These are phyloP conservation scores for Pocillopora grandis DNA, from an alignment of 92 coral and sea anemone genomes.

Conservation along the genomic window DNA sequence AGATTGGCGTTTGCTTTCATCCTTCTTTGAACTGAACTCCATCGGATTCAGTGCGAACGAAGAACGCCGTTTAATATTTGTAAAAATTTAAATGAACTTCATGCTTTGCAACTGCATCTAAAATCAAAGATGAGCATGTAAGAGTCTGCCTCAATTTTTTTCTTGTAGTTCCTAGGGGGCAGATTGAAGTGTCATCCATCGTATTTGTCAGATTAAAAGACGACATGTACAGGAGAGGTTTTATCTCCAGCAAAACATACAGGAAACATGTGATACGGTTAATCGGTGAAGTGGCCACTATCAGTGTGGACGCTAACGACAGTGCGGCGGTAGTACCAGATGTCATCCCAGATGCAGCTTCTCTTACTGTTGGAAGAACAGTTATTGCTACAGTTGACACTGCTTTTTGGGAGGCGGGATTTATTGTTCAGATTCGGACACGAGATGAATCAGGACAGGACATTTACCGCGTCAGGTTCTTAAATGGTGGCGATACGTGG, in stretches of 20 bases:
- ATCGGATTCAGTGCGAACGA: too few relatives aligned
- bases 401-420: slow-evolving; percentile 58
- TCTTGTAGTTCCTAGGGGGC: slow-evolving; percentile 47
- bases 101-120: too few relatives aligned
- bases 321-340: slow-evolving; percentile 74
- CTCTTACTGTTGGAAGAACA: slow-evolving; percentile 60
- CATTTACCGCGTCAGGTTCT: slow-evolving; percentile 60
- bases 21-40: too few relatives aligned
- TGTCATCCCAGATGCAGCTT: slow-evolving; percentile 47
- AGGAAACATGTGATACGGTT: slow-evolving; percentile 56
- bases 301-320: slow-evolving; percentile 52
- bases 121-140: neutral
- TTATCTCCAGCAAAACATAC: slow-evolving; percentile 61
- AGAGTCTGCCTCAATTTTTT: neutral
- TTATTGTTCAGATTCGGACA: slow-evolving; percentile 51
- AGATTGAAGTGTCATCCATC: slow-evolving; percentile 69
- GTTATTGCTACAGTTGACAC: slow-evolving; percentile 70
- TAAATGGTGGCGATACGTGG: slow-evolving; percentile 67
- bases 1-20: too few relatives aligned
- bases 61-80: too few relatives aligned
- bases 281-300: slow-evolving; percentile 39
- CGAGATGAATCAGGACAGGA: slow-evolving; percentile 37
- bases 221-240: slow-evolving; percentile 61
- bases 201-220: slow-evolving; percentile 68
- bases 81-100: too few relatives aligned